These are phyloP conservation scores for Melieria omissa DNA, from an alignment of 2,888 invertebrate species.

Conservation along the genomic window DNA sequence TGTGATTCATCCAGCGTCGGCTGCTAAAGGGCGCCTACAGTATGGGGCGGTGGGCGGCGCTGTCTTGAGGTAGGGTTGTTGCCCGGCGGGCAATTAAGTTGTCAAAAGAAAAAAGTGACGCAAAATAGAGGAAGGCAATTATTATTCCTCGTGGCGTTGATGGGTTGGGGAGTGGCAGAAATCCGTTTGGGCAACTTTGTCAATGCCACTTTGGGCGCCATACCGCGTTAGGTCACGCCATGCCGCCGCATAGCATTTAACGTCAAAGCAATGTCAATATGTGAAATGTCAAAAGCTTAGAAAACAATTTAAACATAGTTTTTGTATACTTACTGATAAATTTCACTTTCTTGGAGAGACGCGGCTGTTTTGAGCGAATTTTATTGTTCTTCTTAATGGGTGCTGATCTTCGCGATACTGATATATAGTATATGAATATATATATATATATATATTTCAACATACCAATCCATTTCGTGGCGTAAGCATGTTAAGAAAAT, in stretches of 20 bases:
- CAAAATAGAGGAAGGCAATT: background rate
- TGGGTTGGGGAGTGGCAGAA: too few relatives aligned
- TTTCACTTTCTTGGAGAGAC: slow-evolving; percentile 80
- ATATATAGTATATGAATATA: background rate
- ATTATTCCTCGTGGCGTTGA: background rate
- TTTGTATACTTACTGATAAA: slow-evolving; percentile 84
- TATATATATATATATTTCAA: too few relatives aligned
- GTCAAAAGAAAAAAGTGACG: background rate
- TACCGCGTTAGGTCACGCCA: slow-evolving; percentile 5
- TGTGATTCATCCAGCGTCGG: slow-evolving; percentile 12
- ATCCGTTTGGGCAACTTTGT: too few relatives aligned
- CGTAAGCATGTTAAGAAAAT: too few relatives aligned
- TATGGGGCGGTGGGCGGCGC: background rate
- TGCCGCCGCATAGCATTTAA: background rate
- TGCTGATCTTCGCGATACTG: slow-evolving; percentile 70
- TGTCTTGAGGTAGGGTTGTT: background rate
- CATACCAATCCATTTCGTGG: background rate
- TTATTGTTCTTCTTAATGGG: slow-evolving; percentile 86
- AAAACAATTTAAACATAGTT: background rate
- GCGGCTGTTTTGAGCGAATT: slow-evolving; percentile 83
- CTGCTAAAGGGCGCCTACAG: slow-evolving; percentile 9
- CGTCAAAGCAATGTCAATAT: background rate
- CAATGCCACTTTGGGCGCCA: too few relatives aligned
- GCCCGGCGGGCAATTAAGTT: slow-evolving; percentile 23
- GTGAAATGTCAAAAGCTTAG: too few relatives aligned